phyloP scores from a whole-genome alignment of 2,113 vertebrate species.

The Callipepla squamata region DNA sequence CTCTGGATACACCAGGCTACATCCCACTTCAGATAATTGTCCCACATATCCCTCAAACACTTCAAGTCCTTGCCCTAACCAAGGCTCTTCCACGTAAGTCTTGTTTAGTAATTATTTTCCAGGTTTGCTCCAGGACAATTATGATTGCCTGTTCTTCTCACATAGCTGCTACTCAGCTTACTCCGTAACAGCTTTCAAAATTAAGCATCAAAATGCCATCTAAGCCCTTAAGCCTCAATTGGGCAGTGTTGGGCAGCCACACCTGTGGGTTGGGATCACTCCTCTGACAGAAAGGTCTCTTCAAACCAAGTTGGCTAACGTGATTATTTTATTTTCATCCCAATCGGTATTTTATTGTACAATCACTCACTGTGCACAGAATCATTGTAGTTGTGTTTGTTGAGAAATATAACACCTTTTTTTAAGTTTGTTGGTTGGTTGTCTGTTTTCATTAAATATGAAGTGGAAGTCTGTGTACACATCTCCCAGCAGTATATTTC shows the following conservation, averaged over 20 bases:
- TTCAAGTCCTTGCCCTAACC: not conserved
- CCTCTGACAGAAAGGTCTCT: not conserved
- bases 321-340: not conserved
- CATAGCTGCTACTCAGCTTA: not conserved
- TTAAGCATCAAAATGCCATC: not conserved
- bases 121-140: not conserved
- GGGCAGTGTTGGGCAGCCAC: not conserved
- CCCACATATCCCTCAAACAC: not conserved
- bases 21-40: not conserved
- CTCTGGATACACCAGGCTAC: not conserved
- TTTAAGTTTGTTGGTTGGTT: not conserved
- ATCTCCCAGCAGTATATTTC: not conserved
- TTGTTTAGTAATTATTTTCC: not conserved
- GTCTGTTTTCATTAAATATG: not conserved
- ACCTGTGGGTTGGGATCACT: not conserved
- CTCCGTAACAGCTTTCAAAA: not conserved
- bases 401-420: not conserved
- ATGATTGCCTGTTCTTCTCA: not conserved
- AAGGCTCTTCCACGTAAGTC: not conserved
- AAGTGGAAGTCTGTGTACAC: accelerated
- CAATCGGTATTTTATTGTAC: accelerated
- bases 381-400: not conserved
- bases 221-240: not conserved
- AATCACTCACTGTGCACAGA: not conserved
- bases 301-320: not conserved